Evolutionary conservation across 2,797 vertebrate species (phyloP).

Genomic region (Ammospiza maritima): DNA sequence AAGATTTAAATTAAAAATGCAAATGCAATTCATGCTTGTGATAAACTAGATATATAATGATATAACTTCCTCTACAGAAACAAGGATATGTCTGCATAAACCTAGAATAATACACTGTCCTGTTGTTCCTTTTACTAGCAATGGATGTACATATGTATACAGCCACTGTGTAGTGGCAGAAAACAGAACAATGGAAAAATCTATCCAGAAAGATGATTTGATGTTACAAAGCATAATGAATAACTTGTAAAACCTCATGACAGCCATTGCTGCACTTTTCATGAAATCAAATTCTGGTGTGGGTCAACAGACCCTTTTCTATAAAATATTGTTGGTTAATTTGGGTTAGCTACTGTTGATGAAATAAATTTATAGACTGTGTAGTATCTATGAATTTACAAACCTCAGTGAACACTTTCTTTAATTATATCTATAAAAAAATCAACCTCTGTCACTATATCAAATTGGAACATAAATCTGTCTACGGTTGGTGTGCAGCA

Average conservation of each 20-base stretch:
- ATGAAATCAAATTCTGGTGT: background rate
- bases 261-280: background rate
- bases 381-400: background rate
- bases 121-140: background rate
- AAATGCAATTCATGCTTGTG: background rate
- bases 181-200: background rate
- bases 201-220: background rate
- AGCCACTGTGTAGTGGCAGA: background rate
- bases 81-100: background rate
- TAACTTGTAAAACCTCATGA: background rate
- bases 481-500: background rate
- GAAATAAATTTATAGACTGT: background rate
- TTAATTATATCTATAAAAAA: background rate
- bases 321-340: background rate
- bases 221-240: background rate
- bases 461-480: background rate
- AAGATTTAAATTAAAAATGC: background rate
- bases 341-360: background rate
- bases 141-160: background rate
- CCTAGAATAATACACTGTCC: background rate
- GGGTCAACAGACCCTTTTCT: background rate
- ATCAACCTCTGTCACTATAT: background rate
- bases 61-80: background rate
- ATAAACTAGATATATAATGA: background rate
- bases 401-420: background rate